A percentile compares a stretch with the other conserved stretches of the same genome.
Evolutionary conservation across 2,888 invertebrate species (phyloP).

Genomic region (Diadromus collaris): DNA sequence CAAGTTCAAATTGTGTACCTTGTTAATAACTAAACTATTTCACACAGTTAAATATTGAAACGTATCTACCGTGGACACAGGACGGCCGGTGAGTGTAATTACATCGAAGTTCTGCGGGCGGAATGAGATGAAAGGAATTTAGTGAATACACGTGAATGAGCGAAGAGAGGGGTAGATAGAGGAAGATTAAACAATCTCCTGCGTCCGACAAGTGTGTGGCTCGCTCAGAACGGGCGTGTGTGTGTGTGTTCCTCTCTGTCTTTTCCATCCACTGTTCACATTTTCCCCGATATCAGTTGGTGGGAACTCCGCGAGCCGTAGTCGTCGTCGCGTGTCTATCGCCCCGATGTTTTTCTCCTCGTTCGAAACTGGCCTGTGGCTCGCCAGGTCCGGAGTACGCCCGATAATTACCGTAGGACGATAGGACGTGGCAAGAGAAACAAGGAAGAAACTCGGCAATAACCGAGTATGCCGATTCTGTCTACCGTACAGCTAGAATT

Average conservation of each 20-base stretch:
- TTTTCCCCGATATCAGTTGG: constrained; percentile 38
- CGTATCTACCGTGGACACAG: background rate
- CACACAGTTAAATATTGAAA: background rate
- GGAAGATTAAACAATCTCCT: constrained; percentile 54
- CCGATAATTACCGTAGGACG: constrained; percentile 56
- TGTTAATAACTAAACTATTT: background rate
- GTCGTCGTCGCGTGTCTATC: constrained; percentile 41
- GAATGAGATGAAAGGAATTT: constrained; percentile 48
- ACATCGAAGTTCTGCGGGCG: constrained; percentile 31
- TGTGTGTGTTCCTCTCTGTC: constrained; percentile 34
- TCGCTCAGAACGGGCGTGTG: constrained; percentile 9
- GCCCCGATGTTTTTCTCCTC: constrained; percentile 41
- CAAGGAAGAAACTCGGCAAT: constrained; percentile 49
- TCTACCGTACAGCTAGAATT: constrained; percentile 17
- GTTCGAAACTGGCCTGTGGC: constrained; percentile 47
- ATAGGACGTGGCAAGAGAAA: constrained; percentile 27
- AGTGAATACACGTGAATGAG: constrained; percentile 34
- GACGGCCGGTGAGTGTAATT: constrained; percentile 40
- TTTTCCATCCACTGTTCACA: constrained; percentile 22
- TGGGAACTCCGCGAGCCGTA: constrained; percentile 7
- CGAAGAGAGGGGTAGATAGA: constrained; percentile 22
- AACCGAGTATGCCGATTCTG: constrained; percentile 22
- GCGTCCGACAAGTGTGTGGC: constrained; percentile 6
- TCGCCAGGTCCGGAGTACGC: constrained; percentile 43
- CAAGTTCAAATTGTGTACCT: background rate